These are phyloP conservation scores for Falcaria lacertinaria DNA, from an alignment of 2,888 invertebrate species.

Conservation along the genomic window DNA sequence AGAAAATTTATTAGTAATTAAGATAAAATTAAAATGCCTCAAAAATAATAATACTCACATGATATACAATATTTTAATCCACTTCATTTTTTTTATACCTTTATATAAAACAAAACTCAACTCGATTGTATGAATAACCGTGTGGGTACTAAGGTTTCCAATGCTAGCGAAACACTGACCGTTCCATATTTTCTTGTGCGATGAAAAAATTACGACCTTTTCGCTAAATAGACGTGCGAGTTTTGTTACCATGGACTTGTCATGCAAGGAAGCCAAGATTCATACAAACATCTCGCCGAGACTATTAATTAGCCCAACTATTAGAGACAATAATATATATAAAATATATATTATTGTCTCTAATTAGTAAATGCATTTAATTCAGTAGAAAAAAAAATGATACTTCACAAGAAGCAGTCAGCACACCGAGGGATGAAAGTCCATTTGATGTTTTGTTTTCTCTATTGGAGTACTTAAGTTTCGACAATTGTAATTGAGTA, in stretches of 20 bases:
- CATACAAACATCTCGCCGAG: too few relatives aligned
- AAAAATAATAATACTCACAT: not conserved
- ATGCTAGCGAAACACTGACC: constrained; percentile 14
- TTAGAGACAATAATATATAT: too few relatives aligned
- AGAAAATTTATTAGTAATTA: not conserved
- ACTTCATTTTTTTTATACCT: constrained; percentile 29
- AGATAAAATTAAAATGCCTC: too few relatives aligned
- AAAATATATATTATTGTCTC: too few relatives aligned
- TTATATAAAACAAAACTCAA: constrained; percentile 21
- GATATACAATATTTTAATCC: constrained; percentile 10
- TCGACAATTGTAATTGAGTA: too few relatives aligned
- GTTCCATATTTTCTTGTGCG: constrained; percentile 24
- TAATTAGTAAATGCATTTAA: too few relatives aligned
- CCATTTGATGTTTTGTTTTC: too few relatives aligned
- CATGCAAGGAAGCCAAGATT: not conserved
- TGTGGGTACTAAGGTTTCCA: constrained; percentile 25
- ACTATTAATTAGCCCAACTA: too few relatives aligned
- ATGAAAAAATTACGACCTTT: constrained; percentile 33
- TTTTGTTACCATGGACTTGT: not conserved
- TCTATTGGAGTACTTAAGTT: too few relatives aligned
- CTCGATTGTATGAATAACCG: constrained; percentile 22
- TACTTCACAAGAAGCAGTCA: too few relatives aligned
- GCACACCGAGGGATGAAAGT: too few relatives aligned
- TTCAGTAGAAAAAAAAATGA: too few relatives aligned
- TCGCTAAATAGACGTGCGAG: constrained; percentile 36